Percentiles rank a stretch among this genome's conserved stretches.
These are phyloP conservation scores for Rotaria socialis DNA, from an alignment of 2,888 invertebrate species.

Conservation along the genomic window DNA sequence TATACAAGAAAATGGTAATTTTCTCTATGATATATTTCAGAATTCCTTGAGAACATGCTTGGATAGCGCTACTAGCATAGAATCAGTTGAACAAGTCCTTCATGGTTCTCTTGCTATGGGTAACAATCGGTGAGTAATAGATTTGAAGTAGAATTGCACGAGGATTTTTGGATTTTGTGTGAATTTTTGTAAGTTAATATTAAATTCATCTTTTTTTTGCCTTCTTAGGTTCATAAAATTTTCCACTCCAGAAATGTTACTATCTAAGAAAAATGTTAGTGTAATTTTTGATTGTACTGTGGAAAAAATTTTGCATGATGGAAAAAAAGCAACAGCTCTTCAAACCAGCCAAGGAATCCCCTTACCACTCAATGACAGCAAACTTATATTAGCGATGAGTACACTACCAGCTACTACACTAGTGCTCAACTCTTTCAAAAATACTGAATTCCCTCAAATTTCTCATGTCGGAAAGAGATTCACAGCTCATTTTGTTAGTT, in stretches of 20 bases:
- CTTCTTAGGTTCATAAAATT: not conserved
- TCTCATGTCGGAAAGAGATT: not conserved
- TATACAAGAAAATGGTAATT: not conserved
- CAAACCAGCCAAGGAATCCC: not conserved
- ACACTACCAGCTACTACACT: not conserved
- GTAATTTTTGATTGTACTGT: not conserved
- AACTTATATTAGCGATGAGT: not conserved
- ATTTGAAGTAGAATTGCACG: not conserved
- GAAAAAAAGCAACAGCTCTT: not conserved
- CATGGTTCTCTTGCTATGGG: constrained; percentile 4
- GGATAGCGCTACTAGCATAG: not conserved
- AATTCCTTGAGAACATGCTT: not conserved
- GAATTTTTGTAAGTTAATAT: not conserved
- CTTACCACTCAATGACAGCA: not conserved
- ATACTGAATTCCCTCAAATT: not conserved
- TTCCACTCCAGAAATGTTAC: not conserved
- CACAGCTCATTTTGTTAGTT: not conserved
- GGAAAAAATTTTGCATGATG: not conserved
- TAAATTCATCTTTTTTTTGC: not conserved
- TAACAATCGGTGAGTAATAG: not conserved
- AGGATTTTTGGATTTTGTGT: not conserved
- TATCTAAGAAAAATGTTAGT: not conserved
- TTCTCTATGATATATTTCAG: not conserved
- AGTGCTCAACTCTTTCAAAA: not conserved
- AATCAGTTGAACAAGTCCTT: not conserved